Evolutionary conservation across 2,113 vertebrate species (phyloP).

Genomic region (Microcebus lehilahytsara): DNA sequence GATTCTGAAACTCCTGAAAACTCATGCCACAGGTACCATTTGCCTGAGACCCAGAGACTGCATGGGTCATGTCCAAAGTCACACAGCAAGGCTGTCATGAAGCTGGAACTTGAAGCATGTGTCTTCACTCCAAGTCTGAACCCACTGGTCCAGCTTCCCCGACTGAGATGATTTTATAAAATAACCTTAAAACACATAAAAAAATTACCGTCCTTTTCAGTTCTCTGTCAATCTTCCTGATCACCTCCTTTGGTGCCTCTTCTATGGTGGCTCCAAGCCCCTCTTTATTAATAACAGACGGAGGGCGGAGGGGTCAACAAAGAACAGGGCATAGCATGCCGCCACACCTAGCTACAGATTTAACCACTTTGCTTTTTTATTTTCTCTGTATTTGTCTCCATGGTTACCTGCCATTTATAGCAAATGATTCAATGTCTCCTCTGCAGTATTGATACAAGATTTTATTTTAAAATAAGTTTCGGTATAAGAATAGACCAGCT

Average conservation of each 20-base stretch:
- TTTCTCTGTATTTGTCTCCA: constrained; percentile 9
- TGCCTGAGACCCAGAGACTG: not conserved
- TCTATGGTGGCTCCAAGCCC: no score
- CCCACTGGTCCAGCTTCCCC: not conserved
- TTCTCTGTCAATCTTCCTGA: not conserved
- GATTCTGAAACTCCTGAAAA: not conserved
- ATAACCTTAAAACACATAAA: not conserved
- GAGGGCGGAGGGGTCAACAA: not conserved
- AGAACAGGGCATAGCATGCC: not conserved
- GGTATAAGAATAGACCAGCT: not conserved
- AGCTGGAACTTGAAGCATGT: not conserved
- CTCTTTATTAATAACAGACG: not conserved
- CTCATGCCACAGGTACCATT: not conserved
- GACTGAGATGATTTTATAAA: not conserved
- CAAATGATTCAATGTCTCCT: constrained; percentile 16
- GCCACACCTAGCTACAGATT: not conserved
- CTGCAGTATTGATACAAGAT: not conserved
- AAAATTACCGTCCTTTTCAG: not conserved
- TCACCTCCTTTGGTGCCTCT: not conserved
- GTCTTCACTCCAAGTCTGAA: not conserved
- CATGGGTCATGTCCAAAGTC: not conserved
- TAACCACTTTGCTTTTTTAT: not conserved
- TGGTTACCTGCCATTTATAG: constrained; percentile 18
- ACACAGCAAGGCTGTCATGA: not conserved
- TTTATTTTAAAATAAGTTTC: constrained; percentile 26